Evolutionary conservation across 2,888 invertebrate genomes (phyloP).

Genomic region (Pandemis heparana): DNA sequence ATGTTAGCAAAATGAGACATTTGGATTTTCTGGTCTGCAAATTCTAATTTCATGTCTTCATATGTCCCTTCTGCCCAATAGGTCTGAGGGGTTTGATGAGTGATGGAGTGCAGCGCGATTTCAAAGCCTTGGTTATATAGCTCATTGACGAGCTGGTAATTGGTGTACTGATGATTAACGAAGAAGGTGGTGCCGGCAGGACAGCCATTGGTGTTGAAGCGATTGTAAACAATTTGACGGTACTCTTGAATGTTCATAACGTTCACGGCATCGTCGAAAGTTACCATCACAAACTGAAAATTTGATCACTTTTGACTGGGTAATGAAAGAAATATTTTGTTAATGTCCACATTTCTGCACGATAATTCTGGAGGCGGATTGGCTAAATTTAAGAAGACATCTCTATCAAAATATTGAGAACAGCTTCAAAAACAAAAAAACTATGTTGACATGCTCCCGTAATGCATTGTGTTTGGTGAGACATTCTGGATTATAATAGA

Average conservation of each 20-base stretch:
- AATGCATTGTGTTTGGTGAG: no score
- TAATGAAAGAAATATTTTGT: no score
- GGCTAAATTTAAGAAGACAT: no score
- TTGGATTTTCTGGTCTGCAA: conserved; percentile 78
- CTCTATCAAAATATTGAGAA: no score
- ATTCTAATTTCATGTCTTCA: conserved; percentile 74
- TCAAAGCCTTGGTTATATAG: conserved; percentile 81
- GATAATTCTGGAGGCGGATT: no score
- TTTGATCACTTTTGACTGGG: not conserved
- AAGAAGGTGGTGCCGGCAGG: conserved; percentile 86
- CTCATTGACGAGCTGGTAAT: conserved; percentile 82
- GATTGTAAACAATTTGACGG: conserved; percentile 67
- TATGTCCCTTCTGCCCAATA: conserved; percentile 81
- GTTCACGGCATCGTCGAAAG: conserved; percentile 86
- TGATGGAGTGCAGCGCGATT: conserved; percentile 87
- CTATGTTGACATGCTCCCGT: no score
- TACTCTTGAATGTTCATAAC: conserved; percentile 75
- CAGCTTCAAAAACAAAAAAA: no score
- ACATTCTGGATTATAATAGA: no score
- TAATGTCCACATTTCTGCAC: no score
- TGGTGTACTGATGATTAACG: conserved; percentile 88
- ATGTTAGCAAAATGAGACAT: conserved; percentile 71
- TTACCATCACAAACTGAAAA: conserved; percentile 82
- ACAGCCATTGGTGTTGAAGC: conserved; percentile 86
- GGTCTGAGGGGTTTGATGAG: conserved; percentile 72